phyloP scores from a whole-genome alignment of 2,888 invertebrate genomes.

The Lacanobia wlatinum region DNA sequence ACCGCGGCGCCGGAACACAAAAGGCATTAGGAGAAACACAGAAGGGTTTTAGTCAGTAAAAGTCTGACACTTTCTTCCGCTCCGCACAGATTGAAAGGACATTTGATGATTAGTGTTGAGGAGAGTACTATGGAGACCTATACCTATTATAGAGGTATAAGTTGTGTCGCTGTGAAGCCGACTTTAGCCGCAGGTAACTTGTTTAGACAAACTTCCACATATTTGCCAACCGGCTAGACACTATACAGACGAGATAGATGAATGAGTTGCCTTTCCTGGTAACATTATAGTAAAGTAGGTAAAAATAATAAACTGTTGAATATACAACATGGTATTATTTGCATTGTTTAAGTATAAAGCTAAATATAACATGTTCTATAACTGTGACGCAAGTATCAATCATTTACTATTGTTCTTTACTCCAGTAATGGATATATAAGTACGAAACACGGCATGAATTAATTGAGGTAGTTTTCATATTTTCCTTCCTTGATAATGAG shows the following conservation, averaged over 20 bases:
- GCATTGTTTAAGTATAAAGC: neutral
- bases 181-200: neutral
- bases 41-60: too few species aligned
- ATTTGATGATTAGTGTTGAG: too few species aligned
- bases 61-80: too few species aligned
- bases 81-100: too few species aligned
- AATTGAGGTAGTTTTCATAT: neutral
- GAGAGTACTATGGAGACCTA: too few species aligned
- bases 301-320: constrained; percentile 4
- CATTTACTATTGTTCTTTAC: neutral
- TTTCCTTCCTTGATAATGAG: neutral
- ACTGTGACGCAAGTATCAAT: too few species aligned
- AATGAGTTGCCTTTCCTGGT: neutral
- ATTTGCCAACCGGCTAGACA: neutral
- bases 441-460: neutral
- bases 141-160: too few species aligned
- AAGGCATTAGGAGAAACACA: too few species aligned
- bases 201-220: constrained; percentile 4
- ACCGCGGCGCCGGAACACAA: too few species aligned
- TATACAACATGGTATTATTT: neutral
- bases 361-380: too few species aligned
- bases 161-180: neutral
- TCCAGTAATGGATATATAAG: neutral
- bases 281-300: too few species aligned
- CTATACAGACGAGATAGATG: neutral